Percentiles rank a stretch among this genome's conserved stretches.
Evolutionary conservation across 2,113 vertebrate species (phyloP).

Genomic region (Marmota flaviventris): DNA sequence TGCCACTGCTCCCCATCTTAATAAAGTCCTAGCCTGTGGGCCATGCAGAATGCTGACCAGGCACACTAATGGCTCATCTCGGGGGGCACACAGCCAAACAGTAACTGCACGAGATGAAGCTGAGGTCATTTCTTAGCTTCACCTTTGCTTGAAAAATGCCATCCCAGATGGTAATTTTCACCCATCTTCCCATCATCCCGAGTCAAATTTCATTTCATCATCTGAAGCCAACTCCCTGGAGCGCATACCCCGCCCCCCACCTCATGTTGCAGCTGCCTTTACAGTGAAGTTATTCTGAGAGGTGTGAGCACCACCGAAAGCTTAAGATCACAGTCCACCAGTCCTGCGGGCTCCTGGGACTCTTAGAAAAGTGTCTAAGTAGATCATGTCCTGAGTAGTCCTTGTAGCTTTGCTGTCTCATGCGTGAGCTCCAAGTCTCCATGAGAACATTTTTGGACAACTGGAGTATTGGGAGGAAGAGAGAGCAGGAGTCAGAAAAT

Average conservation of each 20-base stretch:
- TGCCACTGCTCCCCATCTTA: background rate
- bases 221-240: background rate
- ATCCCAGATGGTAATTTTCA: background rate
- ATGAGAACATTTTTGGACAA: background rate
- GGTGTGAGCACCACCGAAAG: background rate
- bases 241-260: background rate
- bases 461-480: background rate
- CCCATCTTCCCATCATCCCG: background rate
- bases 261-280: no score
- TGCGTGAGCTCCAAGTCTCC: background rate
- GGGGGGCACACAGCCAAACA: background rate
- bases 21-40: background rate
- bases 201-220: background rate
- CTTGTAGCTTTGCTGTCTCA: background rate
- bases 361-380: background rate
- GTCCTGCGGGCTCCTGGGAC: background rate
- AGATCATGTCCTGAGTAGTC: background rate
- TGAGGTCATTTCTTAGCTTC: background rate
- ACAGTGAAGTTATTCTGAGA: background rate
- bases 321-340: background rate
- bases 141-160: background rate
- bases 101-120: accelerated
- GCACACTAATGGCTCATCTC: accelerated
- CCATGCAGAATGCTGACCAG: background rate
- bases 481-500: background rate